A percentile compares a stretch with the other conserved stretches of the same genome.
Evolutionary conservation across 2,888 invertebrate species (phyloP).

Genomic region (Melinopterus prodromus): DNA sequence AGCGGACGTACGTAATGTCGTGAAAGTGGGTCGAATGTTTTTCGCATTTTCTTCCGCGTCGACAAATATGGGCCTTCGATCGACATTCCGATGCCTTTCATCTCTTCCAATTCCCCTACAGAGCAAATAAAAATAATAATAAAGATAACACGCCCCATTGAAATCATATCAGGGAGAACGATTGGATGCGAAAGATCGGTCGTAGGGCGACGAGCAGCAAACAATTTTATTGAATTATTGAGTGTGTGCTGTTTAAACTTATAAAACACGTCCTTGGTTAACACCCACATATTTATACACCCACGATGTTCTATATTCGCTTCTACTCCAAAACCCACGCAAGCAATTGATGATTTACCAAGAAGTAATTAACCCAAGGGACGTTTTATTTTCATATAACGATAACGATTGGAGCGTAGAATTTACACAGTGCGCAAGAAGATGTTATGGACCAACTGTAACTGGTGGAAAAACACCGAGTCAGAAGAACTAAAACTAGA

Average conservation of each 20-base stretch:
- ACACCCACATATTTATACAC: not conserved
- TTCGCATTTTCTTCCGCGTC: not conserved
- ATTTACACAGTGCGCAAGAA: not conserved
- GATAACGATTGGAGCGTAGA: not conserved
- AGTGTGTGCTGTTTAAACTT: not conserved
- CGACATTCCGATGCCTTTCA: not conserved
- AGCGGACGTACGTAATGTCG: not conserved
- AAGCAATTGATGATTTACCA: not conserved
- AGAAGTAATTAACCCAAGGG: not conserved
- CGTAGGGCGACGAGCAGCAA: not conserved
- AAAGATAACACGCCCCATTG: not conserved
- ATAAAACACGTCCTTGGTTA: not conserved
- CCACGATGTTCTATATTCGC: not conserved
- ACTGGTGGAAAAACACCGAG: too few relatives aligned
- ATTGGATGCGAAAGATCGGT: not conserved
- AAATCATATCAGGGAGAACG: not conserved
- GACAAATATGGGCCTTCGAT: not conserved
- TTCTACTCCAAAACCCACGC: not conserved
- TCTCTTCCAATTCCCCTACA: not conserved
- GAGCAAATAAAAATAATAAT: constrained; percentile 4
- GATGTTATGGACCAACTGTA: too few relatives aligned
- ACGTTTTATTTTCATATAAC: not conserved
- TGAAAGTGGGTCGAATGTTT: constrained; percentile 4
- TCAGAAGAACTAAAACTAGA: too few relatives aligned
- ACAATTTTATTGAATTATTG: not conserved